Conservation (phyloP, 2,113 vertebrate species). For the Ivindomyrus marchei region DNA sequence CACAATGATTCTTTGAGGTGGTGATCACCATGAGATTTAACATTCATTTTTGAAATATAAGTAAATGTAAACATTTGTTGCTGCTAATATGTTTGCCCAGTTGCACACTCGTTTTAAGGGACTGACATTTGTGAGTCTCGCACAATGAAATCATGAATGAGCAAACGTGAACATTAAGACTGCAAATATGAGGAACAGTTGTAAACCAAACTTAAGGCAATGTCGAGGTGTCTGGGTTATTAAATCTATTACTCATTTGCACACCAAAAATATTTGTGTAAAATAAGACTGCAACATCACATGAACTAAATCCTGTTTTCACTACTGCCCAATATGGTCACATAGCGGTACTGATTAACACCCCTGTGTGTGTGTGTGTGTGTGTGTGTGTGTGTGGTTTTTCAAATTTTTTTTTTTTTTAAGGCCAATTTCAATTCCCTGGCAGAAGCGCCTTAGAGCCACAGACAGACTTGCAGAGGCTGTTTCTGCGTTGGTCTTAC, state of each 20-base stretch:
- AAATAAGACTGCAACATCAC: background rate
- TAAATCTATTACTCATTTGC: background rate
- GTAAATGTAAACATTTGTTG: background rate
- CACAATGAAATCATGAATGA: background rate
- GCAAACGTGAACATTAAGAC: background rate
- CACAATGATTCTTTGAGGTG: background rate
- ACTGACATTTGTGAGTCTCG: background rate
- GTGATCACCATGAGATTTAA: background rate
- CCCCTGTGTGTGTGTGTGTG: background rate
- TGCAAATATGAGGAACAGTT: background rate
- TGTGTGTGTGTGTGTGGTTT: background rate
- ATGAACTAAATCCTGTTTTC: background rate
- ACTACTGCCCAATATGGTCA: background rate
- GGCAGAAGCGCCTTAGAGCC: background rate
- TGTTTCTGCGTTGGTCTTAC: background rate
- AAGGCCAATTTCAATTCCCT: background rate
- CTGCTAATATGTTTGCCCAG: background rate
- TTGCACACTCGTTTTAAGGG: background rate
- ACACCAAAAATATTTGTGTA: background rate
- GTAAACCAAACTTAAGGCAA: background rate
- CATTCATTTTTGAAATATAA: background rate
- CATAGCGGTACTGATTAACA: background rate
- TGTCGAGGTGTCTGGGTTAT: background rate
- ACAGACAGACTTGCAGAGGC: background rate
- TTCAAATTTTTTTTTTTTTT: background rate